These are phyloP conservation scores for Cyclina sinensis DNA, from an alignment of 1,140 invertebrate species.

Conservation along the genomic window DNA sequence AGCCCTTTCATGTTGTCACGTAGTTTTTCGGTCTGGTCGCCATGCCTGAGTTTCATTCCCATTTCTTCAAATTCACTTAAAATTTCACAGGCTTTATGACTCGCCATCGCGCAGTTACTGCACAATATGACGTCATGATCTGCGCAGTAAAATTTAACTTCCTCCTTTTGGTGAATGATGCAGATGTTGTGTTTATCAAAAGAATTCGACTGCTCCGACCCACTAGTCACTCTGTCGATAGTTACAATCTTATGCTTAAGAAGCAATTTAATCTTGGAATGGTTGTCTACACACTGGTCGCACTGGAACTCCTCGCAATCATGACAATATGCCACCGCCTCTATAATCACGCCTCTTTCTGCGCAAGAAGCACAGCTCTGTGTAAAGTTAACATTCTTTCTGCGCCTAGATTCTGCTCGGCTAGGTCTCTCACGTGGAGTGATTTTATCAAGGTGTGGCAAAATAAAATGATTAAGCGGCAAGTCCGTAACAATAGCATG, in stretches of 20 bases:
- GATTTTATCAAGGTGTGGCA: constrained; percentile 26
- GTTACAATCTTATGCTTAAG: constrained; percentile 17
- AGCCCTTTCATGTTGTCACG: constrained; percentile 56
- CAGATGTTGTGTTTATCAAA: constrained; percentile 58
- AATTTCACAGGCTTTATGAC: constrained; percentile 62
- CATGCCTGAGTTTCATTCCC: constrained; percentile 19
- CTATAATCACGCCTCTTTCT: constrained; percentile 19
- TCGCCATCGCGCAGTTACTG: constrained; percentile 41
- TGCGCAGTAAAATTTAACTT: constrained; percentile 33
- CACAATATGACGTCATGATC: constrained; percentile 58
- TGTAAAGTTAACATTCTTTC: constrained; percentile 35
- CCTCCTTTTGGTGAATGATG: constrained; percentile 42
- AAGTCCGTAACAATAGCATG: constrained; percentile 60
- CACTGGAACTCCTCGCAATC: constrained; percentile 63
- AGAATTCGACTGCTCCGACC: not conserved
- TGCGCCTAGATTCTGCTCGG: not conserved
- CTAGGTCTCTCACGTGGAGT: not conserved
- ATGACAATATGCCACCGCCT: constrained; percentile 46
- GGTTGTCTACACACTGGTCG: constrained; percentile 37
- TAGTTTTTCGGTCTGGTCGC: constrained; percentile 26
- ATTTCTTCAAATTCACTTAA: constrained; percentile 43
- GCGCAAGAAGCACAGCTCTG: constrained; percentile 49
- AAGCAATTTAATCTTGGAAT: constrained; percentile 44
- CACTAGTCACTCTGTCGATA: constrained; percentile 44
- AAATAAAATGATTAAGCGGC: constrained; percentile 56